A percentile compares a stretch with the other conserved stretches of the same genome.
These are phyloP conservation scores for Diadegma fenestrale DNA, from an alignment of 2,888 invertebrate genomes.

Conservation along the genomic window DNA sequence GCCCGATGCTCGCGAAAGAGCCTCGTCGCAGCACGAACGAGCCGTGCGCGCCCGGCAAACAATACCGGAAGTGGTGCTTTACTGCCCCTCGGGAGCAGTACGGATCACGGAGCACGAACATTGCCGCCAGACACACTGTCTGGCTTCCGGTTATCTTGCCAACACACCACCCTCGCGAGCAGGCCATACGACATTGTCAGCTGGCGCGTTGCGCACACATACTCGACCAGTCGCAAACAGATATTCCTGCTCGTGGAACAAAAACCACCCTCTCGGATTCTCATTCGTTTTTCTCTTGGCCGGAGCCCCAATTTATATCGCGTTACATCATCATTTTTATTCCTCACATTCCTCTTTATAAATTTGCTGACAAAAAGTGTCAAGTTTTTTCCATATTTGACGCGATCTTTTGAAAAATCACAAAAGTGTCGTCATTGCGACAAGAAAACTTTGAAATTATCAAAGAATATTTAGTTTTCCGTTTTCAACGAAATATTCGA, in stretches of 20 bases:
- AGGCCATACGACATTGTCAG: slow-evolving; percentile 53
- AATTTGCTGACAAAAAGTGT: not conserved
- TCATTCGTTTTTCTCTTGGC: not conserved
- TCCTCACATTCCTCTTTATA: not conserved
- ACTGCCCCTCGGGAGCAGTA: slow-evolving; percentile 63
- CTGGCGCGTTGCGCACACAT: slow-evolving; percentile 22
- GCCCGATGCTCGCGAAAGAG: slow-evolving; percentile 16
- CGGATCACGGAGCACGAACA: slow-evolving; percentile 65
- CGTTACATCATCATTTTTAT: not conserved
- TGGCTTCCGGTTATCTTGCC: slow-evolving; percentile 67
- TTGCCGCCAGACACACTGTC: slow-evolving; percentile 62
- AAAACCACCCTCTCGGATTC: slow-evolving; percentile 18
- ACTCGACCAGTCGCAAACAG: not conserved
- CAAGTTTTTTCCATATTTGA: no score
- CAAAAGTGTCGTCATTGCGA: no score
- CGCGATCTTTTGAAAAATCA: no score
- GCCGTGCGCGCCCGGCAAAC: slow-evolving; percentile 49
- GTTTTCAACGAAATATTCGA: no score
- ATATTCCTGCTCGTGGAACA: slow-evolving; percentile 21
- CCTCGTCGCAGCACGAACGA: slow-evolving; percentile 55
- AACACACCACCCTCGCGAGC: slow-evolving; percentile 26
- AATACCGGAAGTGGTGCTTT: slow-evolving; percentile 69
- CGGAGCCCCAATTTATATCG: slow-evolving; percentile 9
- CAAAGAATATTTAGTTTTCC: no score
- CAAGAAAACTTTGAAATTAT: no score